phyloP scores from a whole-genome alignment of 2,888 invertebrate genomes.

The Spatulosminthurus flaviceps region DNA sequence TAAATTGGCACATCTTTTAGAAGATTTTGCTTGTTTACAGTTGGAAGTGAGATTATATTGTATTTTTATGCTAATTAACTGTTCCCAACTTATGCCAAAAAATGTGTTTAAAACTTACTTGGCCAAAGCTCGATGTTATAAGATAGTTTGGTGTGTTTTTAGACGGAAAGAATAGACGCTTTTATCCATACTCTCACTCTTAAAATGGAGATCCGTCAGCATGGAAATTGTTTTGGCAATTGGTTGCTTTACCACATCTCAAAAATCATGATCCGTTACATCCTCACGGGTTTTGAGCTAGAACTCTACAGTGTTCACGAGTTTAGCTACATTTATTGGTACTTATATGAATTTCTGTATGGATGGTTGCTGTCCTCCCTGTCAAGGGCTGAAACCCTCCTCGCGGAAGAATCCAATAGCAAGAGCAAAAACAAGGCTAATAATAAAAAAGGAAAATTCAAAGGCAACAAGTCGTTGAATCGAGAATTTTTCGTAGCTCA shows the following conservation, averaged over 20 bases:
- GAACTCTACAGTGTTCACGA: conserved; percentile 96
- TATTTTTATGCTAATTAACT: no score
- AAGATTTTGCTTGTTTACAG: conserved; percentile 90
- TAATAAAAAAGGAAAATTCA: conserved; percentile 74
- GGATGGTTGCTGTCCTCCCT: conserved; percentile 93
- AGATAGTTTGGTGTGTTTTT: no score
- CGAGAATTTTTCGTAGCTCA: conserved; percentile 88
- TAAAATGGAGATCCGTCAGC: conserved; percentile 76
- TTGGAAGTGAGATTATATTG: conserved; percentile 77
- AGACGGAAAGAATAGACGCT: conserved; percentile 92
- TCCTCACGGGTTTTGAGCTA: conserved; percentile 92
- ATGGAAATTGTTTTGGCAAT: conserved; percentile 87
- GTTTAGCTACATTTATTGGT: conserved; percentile 78
- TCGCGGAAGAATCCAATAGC: conserved; percentile 70
- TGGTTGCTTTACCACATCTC: conserved; percentile 96
- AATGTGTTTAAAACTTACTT: no score
- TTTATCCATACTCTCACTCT: conserved; percentile 77
- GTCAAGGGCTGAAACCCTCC: conserved; percentile 85
- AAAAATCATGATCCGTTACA: conserved; percentile 90
- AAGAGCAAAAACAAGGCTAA: conserved; percentile 65
- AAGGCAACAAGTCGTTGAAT: conserved; percentile 76
- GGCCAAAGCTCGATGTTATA: no score
- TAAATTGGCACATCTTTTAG: conserved; percentile 86
- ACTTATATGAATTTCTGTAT: conserved; percentile 92
- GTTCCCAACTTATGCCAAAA: no score